These are phyloP conservation scores for Bungarus multicinctus DNA, from an alignment of 2,113 vertebrate genomes.

Conservation along the genomic window DNA sequence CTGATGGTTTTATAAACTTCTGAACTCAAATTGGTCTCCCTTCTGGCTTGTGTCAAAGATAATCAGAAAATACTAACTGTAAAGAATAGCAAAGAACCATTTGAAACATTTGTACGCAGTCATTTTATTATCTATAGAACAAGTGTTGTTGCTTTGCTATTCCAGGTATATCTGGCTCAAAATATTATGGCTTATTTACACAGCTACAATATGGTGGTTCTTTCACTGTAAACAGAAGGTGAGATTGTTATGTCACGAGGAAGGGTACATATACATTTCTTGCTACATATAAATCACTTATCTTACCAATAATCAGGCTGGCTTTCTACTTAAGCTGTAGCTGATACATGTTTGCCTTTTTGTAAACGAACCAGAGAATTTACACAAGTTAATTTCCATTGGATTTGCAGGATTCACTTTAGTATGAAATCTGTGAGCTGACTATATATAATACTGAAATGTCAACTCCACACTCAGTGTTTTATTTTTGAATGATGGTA, in stretches of 20 bases:
- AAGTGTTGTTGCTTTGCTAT: background rate
- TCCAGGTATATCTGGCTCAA: background rate
- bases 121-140: background rate
- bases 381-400: background rate
- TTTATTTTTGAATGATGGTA: background rate
- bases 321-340: background rate
- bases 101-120: background rate
- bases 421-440: background rate
- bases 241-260: background rate
- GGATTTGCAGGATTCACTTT: background rate
- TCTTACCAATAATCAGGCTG: background rate
- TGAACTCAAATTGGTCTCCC: background rate
- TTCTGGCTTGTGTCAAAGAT: background rate
- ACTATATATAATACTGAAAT: slow-evolving; percentile 1
- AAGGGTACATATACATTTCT: background rate
- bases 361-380: background rate
- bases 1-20: background rate
- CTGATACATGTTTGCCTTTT: background rate
- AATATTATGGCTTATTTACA: background rate
- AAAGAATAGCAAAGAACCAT: background rate
- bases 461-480: background rate
- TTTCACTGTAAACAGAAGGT: background rate
- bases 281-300: background rate
- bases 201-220: background rate
- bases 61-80: background rate